Evolutionary conservation across 2,797 vertebrate genomes (phyloP).

Genomic region (Knipowitschia caucasica): DNA sequence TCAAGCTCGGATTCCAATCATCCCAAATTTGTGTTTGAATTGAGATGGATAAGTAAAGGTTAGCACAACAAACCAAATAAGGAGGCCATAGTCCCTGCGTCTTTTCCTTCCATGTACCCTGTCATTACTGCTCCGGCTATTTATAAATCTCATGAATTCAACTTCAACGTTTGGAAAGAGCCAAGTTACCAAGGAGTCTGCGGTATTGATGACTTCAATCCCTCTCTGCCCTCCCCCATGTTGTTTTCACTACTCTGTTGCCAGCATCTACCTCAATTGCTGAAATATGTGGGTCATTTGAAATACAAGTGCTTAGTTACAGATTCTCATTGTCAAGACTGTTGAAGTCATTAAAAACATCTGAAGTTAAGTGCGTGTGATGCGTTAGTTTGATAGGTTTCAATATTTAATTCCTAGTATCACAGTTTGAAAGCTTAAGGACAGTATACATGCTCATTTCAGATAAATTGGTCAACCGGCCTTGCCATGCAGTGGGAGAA

Average conservation of each 20-base stretch:
- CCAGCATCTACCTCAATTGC: conserved; percentile 32
- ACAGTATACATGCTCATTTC: no score
- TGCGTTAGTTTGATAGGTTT: no score
- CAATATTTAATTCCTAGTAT: no score
- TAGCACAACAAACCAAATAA: conserved; percentile 49
- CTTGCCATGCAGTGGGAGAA: conserved; percentile 5
- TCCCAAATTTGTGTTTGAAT: conserved; percentile 33
- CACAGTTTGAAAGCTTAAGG: no score
- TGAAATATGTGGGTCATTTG: conserved; percentile 40
- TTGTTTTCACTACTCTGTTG: conserved; percentile 14
- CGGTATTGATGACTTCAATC: conserved; percentile 48
- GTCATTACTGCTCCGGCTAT: conserved; percentile 76
- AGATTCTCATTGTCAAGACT: conserved; percentile 37
- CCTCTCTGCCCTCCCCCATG: conserved; percentile 20
- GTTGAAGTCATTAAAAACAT: no score
- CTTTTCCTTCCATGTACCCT: conserved; percentile 65
- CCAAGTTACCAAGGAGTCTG: conserved; percentile 58
- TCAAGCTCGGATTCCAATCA: conserved; percentile 34
- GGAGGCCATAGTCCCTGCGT: conserved; percentile 55
- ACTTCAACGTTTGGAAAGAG: conserved; percentile 48
- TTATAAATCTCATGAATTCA: conserved; percentile 75
- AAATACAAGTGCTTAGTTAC: conserved; percentile 32
- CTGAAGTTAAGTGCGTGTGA: no score
- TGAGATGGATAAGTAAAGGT: conserved; percentile 34
- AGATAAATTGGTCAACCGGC: no score